These are phyloP conservation scores for Sebastes baramenuke DNA, from an alignment of 2,797 vertebrate genomes.

Conservation along the genomic window DNA sequence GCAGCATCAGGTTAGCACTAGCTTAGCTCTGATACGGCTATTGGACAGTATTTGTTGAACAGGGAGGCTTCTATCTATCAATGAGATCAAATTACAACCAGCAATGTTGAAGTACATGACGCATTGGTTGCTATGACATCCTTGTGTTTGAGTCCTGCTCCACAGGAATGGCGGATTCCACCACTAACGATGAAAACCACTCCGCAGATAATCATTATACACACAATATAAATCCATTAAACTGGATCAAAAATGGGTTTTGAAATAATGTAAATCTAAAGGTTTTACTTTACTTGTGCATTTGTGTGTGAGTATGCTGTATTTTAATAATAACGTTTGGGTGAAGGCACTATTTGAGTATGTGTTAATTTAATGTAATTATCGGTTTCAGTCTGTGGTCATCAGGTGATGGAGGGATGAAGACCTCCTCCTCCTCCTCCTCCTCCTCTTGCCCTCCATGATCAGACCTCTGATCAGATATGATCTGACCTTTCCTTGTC, in stretches of 20 bases:
- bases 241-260: neutral
- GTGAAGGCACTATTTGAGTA: neutral
- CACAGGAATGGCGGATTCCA: neutral
- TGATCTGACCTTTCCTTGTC: neutral
- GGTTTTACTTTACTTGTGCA: neutral
- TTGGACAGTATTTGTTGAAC: neutral
- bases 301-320: neutral
- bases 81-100: neutral
- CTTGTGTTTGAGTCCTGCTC: neutral
- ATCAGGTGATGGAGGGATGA: neutral
- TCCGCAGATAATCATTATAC: neutral
- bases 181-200: neutral
- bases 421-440: neutral
- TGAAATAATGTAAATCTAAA: neutral
- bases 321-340: neutral
- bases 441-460: neutral
- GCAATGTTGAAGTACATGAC: no score
- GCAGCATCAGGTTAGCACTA: no score
- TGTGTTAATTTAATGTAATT: neutral
- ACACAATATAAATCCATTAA: neutral
- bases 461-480: constrained; percentile 10
- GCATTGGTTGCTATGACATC: neutral
- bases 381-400: neutral
- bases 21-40: neutral
- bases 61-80: neutral